Evolutionary conservation across 2,797 vertebrate species (phyloP), one percentile per base, ranked within the genome.

Genomic region (Enteromius anoplus): DNA sequence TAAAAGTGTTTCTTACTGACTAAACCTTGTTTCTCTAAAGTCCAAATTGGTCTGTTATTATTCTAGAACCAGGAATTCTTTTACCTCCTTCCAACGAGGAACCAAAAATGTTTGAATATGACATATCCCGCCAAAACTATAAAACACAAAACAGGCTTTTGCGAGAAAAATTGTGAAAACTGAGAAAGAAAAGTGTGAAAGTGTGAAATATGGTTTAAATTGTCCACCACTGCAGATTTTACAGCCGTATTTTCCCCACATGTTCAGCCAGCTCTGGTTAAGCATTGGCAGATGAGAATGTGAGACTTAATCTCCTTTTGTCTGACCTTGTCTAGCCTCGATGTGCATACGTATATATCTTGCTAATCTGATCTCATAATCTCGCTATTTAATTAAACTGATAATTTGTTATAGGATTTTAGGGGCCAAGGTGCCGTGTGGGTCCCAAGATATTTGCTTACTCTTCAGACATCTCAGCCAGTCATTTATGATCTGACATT

Each of bases 131-230:
- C 62, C 47, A 83, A 77, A 82, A 76, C 47, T 45, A 29, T 55
- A 68, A 76, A 80, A 80, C 47, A 15, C 29, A 15, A 80, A 80
- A 80, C 75, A 69, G 64, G 65, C n/a, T 55, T 65, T 62, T 37
- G 72, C 17, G 29, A 23, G 60, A 68, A 76, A 51, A 83, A 62
- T 64, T 26, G 53, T 49, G 40, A 47, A 83, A 77, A 69, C 53
- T 62, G 51, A 77, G 75, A 78, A 78, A 49, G 15, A 78, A 76
- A 83, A 62, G 82, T 83, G 82, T 71, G 68, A 80, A 71, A 45
- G 78, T 80, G 68, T 80, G 75, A 78, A 78, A 78, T 78, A 77
- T 83, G 55, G 70, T 75, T 75, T 68, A 49, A 47, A 51, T 73
- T 60, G 75, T 78, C 75, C 65, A 82, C 32, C 26, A 58, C 66